Evolutionary conservation across 1,140 invertebrate genomes (phyloP).

Genomic region (Spodoptera litura): DNA sequence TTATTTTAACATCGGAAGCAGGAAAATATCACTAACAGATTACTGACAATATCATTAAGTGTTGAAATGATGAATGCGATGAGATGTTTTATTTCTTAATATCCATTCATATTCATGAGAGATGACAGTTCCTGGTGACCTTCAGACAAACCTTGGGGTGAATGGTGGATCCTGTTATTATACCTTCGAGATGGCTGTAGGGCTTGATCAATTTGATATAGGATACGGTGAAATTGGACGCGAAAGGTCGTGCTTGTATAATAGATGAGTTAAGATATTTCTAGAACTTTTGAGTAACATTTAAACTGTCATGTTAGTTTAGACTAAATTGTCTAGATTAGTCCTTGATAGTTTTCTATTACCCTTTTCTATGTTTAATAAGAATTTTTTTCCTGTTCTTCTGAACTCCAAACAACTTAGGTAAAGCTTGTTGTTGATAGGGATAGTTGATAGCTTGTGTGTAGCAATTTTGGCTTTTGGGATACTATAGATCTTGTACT

Average conservation of each 20-base stretch:
- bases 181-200: not conserved
- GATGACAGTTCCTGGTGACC: not conserved
- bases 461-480: too few relatives aligned
- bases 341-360: too few relatives aligned
- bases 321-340: too few relatives aligned
- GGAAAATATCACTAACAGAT: conserved; percentile 5
- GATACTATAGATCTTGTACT: too few relatives aligned
- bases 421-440: too few relatives aligned
- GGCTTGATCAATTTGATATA: not conserved
- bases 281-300: too few relatives aligned
- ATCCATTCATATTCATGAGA: conserved; percentile 25
- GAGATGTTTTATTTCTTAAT: not conserved
- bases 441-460: too few relatives aligned
- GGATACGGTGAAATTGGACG: too few relatives aligned
- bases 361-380: too few relatives aligned
- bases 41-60: not conserved
- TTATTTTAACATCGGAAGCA: not conserved
- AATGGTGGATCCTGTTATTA: conserved; percentile 2
- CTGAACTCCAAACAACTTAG: too few relatives aligned
- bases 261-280: not conserved
- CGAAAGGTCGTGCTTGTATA: not conserved
- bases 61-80: conserved; percentile 11
- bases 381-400: too few relatives aligned
- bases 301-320: too few relatives aligned
- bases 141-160: conserved; percentile 1